Conservation (phyloP, 1,140 invertebrate genomes). For the Cylas formicarius region DNA sequence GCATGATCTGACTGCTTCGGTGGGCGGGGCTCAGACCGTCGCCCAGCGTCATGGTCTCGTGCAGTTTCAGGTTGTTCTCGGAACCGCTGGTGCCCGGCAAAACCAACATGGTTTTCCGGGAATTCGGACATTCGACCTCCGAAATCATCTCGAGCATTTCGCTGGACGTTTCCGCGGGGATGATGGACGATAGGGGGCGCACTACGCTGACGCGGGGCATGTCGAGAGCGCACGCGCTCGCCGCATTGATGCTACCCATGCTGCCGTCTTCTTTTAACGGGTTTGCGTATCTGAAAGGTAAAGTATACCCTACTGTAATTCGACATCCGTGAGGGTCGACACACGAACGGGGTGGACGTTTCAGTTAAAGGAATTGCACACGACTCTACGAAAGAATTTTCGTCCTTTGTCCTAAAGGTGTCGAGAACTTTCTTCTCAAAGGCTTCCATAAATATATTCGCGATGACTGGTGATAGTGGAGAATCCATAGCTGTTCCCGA, state of each 20-base stretch:
- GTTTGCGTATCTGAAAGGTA: constrained; percentile 50
- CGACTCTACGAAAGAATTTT: too few relatives aligned
- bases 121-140: constrained; percentile 46
- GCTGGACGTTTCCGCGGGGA: constrained; percentile 43
- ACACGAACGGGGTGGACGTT: too few relatives aligned
- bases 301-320: too few relatives aligned
- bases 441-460: too few relatives aligned
- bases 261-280: constrained; percentile 52
- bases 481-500: too few relatives aligned
- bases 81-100: constrained; percentile 37
- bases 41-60: constrained; percentile 31
- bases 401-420: too few relatives aligned
- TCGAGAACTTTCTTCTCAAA: too few relatives aligned
- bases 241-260: constrained; percentile 37
- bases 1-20: constrained; percentile 53
- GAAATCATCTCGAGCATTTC: constrained; percentile 58
- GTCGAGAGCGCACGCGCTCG: constrained; percentile 35
- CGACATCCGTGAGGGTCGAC: too few relatives aligned
- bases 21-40: constrained; percentile 43
- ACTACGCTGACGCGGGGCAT: constrained; percentile 50
- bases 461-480: too few relatives aligned
- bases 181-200: constrained; percentile 48
- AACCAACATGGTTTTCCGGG: constrained; percentile 38
- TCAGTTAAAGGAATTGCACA: too few relatives aligned
- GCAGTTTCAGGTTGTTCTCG: constrained; percentile 31